These are phyloP conservation scores for Chrysotoxum bicinctum DNA, from an alignment of 2,888 invertebrate species.

Conservation along the genomic window DNA sequence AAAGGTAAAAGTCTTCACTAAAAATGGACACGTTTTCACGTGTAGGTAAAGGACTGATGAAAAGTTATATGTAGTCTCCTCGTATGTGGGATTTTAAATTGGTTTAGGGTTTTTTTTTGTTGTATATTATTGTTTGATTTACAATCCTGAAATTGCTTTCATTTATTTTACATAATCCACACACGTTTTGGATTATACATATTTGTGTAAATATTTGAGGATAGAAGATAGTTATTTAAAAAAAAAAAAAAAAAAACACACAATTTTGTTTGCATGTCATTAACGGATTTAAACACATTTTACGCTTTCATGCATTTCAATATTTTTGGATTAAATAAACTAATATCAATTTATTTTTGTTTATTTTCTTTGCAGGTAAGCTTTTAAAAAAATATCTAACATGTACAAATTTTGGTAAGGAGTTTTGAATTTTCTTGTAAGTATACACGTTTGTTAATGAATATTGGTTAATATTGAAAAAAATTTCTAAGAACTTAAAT, in stretches of 20 bases:
- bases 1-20: background rate
- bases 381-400: background rate
- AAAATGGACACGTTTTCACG: background rate
- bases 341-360: background rate
- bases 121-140: background rate
- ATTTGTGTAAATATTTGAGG: conserved; percentile 36
- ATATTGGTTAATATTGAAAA: too few relatives aligned
- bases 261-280: background rate
- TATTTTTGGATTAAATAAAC: background rate
- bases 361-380: background rate
- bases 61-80: too few relatives aligned
- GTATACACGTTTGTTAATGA: too few relatives aligned
- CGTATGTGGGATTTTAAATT: background rate
- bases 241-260: background rate
- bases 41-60: background rate
- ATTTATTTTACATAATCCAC: conserved; percentile 31
- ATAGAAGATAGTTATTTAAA: background rate
- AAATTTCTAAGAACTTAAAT: too few relatives aligned
- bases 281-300: background rate
- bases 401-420: background rate
- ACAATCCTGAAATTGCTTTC: conserved; percentile 32
- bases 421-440: background rate
- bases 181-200: conserved; percentile 27
- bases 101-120: conserved; percentile 16
- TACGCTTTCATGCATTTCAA: background rate